phyloP scores from a whole-genome alignment of 37 sponge, comb jelly and placozoan species.

The Oscarella lobularis region DNA sequence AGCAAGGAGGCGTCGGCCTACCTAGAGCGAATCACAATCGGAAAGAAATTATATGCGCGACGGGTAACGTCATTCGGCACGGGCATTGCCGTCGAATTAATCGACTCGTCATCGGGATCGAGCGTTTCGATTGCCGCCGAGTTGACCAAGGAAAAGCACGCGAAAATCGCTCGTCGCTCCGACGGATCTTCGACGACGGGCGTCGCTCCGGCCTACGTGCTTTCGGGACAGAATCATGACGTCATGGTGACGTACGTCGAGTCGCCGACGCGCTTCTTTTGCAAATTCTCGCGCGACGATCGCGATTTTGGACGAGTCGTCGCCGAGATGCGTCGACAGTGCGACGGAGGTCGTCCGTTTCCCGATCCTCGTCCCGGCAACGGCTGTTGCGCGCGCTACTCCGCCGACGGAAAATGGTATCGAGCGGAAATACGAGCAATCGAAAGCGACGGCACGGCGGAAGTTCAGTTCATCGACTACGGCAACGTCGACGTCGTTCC shows the following conservation, averaged over 20 bases:
- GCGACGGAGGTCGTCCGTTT: no score
- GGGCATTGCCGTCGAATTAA: not conserved
- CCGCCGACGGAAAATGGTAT: not conserved
- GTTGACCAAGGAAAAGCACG: no score
- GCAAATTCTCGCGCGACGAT: not conserved
- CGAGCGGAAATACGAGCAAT: not conserved
- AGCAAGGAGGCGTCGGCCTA: not conserved
- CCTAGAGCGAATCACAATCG: not conserved
- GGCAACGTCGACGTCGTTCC: constrained; percentile 33
- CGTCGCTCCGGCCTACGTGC: not conserved
- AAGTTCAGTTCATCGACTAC: constrained; percentile 55
- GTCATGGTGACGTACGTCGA: not conserved
- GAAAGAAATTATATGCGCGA: not conserved
- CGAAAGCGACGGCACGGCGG: constrained; percentile 8
- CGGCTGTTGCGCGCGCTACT: not conserved
- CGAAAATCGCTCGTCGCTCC: no score
- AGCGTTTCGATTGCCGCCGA: not conserved
- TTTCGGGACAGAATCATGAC: not conserved
- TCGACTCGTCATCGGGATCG: not conserved
- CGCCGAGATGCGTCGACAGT: no score
- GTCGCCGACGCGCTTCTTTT: not conserved
- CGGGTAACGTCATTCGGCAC: not conserved
- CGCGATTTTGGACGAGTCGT: not conserved
- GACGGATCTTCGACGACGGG: no score
- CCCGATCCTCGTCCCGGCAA: not conserved